Conservation (phyloP, 2,888 invertebrate genomes). For the Apomyelois bistriatella region DNA sequence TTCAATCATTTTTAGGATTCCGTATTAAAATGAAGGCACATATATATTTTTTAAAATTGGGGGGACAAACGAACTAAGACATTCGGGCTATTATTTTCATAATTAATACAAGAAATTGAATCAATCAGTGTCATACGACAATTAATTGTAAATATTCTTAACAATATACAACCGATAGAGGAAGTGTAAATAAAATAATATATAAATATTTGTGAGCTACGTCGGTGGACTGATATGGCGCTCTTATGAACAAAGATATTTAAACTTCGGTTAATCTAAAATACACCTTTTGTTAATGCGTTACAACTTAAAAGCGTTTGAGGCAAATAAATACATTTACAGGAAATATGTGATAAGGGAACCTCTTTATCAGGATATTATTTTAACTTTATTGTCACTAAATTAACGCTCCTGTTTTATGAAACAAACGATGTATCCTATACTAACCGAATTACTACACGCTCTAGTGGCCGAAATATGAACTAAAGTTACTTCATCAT, state of each 20-base stretch:
- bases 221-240: constrained; percentile 56
- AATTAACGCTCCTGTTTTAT: no score
- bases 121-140: constrained; percentile 13
- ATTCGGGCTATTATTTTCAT: no score
- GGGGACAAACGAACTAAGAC: no score
- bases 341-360: no score
- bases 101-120: not conserved
- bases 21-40: no score
- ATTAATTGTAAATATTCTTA: constrained; percentile 12
- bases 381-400: no score
- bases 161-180: constrained; percentile 19
- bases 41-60: no score
- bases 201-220: constrained; percentile 41
- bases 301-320: not conserved
- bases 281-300: not conserved
- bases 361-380: no score
- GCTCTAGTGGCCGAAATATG: not conserved
- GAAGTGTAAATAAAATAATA: constrained; percentile 12
- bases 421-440: not conserved
- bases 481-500: not conserved
- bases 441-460: not conserved
- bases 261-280: not conserved
- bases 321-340: not conserved
- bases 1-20: constrained; percentile 16
- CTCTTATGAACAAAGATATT: constrained; percentile 14